These are phyloP conservation scores for Carlito syrichta DNA, from an alignment of 2,113 vertebrate species.

Conservation along the genomic window DNA sequence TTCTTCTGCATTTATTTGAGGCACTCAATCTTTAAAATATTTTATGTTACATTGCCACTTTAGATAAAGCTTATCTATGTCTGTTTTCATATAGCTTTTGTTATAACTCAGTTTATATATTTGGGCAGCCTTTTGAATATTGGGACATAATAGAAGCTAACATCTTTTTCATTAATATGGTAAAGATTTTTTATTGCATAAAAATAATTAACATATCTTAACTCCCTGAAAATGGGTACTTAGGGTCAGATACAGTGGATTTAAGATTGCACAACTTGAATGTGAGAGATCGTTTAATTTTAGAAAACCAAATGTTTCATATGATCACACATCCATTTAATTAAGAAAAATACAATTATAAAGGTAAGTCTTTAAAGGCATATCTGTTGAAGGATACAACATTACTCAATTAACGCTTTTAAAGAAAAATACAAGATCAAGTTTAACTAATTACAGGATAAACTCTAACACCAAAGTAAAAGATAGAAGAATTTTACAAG, in stretches of 20 bases:
- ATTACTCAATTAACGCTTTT: neutral
- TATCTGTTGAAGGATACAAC: neutral
- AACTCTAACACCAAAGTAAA: neutral
- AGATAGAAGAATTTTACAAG: neutral
- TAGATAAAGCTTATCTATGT: neutral
- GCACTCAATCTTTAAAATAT: neutral
- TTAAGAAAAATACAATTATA: neutral
- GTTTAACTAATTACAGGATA: neutral
- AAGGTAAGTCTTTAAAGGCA: neutral
- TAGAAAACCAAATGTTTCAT: neutral
- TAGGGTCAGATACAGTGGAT: neutral
- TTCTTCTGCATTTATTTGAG: neutral
- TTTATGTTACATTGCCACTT: neutral
- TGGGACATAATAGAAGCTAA: neutral
- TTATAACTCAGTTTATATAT: neutral
- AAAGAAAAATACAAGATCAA: neutral
- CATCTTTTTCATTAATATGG: neutral
- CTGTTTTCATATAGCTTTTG: neutral
- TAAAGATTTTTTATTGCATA: neutral
- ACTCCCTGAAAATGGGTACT: neutral
- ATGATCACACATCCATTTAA: neutral
- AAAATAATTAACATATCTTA: neutral
- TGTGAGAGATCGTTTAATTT: neutral
- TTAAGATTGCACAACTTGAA: neutral
- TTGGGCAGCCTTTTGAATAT: neutral